Conservation (phyloP, 2,797 vertebrate genomes). For the Threskiornis aethiopicus region DNA sequence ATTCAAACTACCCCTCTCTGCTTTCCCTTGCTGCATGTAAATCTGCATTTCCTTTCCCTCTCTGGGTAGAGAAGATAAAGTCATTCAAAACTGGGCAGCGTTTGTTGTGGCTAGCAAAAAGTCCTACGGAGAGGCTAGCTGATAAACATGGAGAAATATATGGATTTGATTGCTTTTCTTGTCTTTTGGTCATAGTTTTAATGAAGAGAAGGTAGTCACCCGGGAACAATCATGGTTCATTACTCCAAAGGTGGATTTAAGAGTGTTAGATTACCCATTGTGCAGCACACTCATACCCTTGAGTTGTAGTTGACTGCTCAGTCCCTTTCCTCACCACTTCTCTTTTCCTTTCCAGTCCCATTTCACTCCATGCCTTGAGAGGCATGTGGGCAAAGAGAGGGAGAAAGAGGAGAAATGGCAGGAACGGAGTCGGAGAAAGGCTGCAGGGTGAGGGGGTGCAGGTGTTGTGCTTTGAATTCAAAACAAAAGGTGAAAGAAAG, state of each 20-base stretch:
- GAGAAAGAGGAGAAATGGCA: background rate
- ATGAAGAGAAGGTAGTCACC: background rate
- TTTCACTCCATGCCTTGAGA: background rate
- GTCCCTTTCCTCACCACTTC: background rate
- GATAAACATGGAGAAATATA: background rate
- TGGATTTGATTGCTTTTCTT: background rate
- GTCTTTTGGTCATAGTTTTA: background rate
- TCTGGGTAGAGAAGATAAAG: background rate
- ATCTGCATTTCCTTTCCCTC: background rate
- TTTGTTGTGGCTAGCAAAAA: background rate
- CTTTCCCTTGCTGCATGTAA: background rate
- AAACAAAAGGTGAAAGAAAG: background rate
- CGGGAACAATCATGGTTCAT: background rate
- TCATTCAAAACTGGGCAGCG: background rate
- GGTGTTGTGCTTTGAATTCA: background rate
- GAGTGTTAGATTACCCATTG: accelerated
- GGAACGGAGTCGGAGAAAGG: background rate
- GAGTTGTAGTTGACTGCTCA: background rate
- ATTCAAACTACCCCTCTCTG: background rate
- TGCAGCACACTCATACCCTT: background rate
- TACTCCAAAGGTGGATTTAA: accelerated
- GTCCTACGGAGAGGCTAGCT: background rate
- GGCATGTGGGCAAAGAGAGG: accelerated
- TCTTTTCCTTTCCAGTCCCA: background rate
- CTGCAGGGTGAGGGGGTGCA: accelerated